Conservation (phyloP, 2,797 vertebrate species). For the Rachycentron canadum region DNA sequence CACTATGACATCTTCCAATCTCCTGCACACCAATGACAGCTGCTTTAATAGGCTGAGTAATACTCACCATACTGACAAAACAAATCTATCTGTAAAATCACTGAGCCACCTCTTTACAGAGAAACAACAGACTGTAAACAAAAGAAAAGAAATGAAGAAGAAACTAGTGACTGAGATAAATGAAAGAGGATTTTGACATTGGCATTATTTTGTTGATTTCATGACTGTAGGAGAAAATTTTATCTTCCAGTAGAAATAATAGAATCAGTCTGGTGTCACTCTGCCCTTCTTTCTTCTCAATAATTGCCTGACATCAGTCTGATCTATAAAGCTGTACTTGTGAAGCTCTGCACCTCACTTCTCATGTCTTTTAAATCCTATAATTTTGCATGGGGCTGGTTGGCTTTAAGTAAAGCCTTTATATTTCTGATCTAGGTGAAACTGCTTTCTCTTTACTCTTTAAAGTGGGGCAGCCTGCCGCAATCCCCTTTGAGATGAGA, state of each 20-base stretch:
- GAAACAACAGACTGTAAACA: neutral
- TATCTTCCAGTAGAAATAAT: neutral
- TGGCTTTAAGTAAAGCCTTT: conserved; percentile 18
- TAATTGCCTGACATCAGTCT: conserved; percentile 4
- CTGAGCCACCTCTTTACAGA: neutral
- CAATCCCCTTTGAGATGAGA: conserved; percentile 31
- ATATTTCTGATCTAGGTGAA: neutral
- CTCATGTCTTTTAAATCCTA: conserved; percentile 17
- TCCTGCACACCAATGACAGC: no score
- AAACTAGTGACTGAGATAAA: neutral
- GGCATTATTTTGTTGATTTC: neutral
- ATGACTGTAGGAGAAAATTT: neutral
- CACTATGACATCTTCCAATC: no score
- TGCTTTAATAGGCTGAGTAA: no score
- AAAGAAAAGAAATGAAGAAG: neutral
- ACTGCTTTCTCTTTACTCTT: conserved; percentile 22
- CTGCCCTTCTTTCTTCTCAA: conserved; percentile 2
- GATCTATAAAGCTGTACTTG: conserved; percentile 1
- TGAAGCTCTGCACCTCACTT: conserved; percentile 11
- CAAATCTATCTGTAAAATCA: neutral
- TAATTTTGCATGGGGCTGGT: conserved; percentile 21
- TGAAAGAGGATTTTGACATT: neutral
- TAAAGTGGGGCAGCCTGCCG: neutral
- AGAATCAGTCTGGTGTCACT: neutral
- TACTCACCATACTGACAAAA: no score